A percentile compares a stretch with the other conserved stretches of the same genome.
Evolutionary conservation across 1,140 invertebrate genomes (phyloP).

Genomic region (Drosophila arizonae): DNA sequence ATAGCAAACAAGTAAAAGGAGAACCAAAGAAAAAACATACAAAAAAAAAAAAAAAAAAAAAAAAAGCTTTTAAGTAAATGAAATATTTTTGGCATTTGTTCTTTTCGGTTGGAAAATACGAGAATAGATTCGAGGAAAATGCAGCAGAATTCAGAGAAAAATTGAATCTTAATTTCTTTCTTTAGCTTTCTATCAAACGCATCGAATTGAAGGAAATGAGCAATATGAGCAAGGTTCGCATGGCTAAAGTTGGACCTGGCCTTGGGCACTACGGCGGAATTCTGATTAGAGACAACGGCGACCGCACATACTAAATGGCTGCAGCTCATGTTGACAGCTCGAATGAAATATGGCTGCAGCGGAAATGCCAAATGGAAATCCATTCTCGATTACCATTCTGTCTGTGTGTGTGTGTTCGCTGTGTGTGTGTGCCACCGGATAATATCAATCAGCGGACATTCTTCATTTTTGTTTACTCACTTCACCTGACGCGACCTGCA

Average conservation of each 20-base stretch:
- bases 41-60: conserved; percentile 25
- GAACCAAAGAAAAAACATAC: conserved; percentile 11
- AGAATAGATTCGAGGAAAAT: too few species aligned
- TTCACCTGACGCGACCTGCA: conserved; percentile 41
- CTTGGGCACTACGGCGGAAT: neutral
- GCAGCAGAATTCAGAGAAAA: too few species aligned
- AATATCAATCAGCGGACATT: conserved; percentile 79
- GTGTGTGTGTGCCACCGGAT: conserved; percentile 50
- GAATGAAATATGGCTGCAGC: conserved; percentile 69
- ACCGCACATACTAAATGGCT: conserved; percentile 1
- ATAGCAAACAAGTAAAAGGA: conserved; percentile 25
- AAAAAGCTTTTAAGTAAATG: conserved; percentile 75
- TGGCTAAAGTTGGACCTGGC: neutral
- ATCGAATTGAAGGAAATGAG: too few species aligned
- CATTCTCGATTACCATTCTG: conserved; percentile 30
- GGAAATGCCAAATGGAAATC: conserved; percentile 67
- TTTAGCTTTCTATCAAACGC: too few species aligned
- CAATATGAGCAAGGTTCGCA: neutral
- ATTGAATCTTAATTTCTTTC: too few species aligned
- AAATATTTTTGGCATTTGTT: conserved; percentile 60
- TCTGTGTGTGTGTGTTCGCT: conserved; percentile 7
- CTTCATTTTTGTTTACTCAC: conserved; percentile 77
- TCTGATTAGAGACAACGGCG: conserved; percentile 1
- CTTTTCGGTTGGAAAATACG: neutral
- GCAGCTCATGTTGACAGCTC: conserved; percentile 34